phyloP scores from a whole-genome alignment of 2,797 vertebrate species.

The Gadopsis marmoratus region DNA sequence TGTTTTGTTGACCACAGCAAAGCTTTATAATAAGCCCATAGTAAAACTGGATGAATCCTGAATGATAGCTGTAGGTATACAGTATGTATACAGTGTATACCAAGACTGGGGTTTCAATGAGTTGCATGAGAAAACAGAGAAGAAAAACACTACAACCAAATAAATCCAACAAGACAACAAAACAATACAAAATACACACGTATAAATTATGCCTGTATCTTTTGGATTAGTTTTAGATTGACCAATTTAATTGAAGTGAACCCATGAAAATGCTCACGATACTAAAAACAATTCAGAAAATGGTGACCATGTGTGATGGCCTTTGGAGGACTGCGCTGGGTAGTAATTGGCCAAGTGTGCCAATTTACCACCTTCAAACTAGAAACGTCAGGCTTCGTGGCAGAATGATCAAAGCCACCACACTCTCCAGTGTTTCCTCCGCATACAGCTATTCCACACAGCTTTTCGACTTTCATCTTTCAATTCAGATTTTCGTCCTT shows the following conservation, averaged over 20 bases:
- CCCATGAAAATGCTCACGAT: slow-evolving; percentile 21
- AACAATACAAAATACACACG: background rate
- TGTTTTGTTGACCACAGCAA: background rate
- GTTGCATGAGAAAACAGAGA: background rate
- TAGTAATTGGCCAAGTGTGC: slow-evolving; percentile 66
- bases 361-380: slow-evolving; percentile 71
- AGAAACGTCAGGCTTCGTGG: slow-evolving; percentile 69
- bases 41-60: background rate
- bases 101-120: background rate
- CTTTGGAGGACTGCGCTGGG: slow-evolving; percentile 35
- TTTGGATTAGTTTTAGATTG: background rate
- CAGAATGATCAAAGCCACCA: slow-evolving; percentile 76
- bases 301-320: slow-evolving; percentile 36
- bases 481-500: slow-evolving; percentile 60
- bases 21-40: background rate
- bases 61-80: background rate
- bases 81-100: background rate
- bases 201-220: background rate
- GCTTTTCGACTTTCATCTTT: slow-evolving; percentile 80
- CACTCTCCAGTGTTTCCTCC: slow-evolving; percentile 72
- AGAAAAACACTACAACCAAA: background rate
- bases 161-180: background rate
- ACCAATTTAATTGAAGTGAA: slow-evolving; percentile 25
- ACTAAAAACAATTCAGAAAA: slow-evolving; percentile 37
- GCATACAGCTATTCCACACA: slow-evolving; percentile 63